These are phyloP conservation scores for Lordiphosa stackelbergi DNA, from an alignment of 1,140 invertebrate genomes.

Conservation along the genomic window DNA sequence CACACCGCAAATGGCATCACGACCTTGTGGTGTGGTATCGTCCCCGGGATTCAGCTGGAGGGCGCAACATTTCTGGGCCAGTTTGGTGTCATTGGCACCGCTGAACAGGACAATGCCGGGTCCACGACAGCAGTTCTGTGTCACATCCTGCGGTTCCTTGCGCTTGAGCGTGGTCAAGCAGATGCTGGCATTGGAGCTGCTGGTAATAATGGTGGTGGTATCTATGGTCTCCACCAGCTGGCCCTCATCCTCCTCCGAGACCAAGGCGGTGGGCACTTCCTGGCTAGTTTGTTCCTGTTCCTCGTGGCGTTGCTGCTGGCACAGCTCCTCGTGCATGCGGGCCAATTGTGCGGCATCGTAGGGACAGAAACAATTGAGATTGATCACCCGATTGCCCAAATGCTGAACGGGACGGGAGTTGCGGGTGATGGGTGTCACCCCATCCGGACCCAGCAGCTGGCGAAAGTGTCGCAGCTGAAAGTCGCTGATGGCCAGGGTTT, in stretches of 20 bases:
- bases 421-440: constrained; percentile 65
- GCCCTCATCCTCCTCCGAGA: constrained; percentile 52
- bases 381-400: constrained; percentile 66
- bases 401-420: constrained; percentile 79
- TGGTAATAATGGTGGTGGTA: constrained; percentile 54
- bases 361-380: constrained; percentile 64
- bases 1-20: constrained; percentile 36
- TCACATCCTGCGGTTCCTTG: constrained; percentile 10
- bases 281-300: constrained; percentile 15
- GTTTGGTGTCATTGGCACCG: background rate
- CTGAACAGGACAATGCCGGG: constrained; percentile 23
- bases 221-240: constrained; percentile 50
- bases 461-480: constrained; percentile 77
- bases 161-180: constrained; percentile 52
- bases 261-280: constrained; percentile 1
- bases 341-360: constrained; percentile 43
- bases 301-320: constrained; percentile 28
- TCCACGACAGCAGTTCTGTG: background rate
- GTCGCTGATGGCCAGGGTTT: constrained; percentile 84
- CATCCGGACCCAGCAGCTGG: constrained; percentile 75
- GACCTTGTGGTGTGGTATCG: constrained; percentile 6
- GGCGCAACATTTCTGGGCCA: constrained; percentile 10
- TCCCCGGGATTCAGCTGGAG: constrained; percentile 8
- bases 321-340: constrained; percentile 28
- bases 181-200: constrained; percentile 38